Evolutionary conservation across 1,140 invertebrate genomes (phyloP).

Genomic region (Aethina tumida): DNA sequence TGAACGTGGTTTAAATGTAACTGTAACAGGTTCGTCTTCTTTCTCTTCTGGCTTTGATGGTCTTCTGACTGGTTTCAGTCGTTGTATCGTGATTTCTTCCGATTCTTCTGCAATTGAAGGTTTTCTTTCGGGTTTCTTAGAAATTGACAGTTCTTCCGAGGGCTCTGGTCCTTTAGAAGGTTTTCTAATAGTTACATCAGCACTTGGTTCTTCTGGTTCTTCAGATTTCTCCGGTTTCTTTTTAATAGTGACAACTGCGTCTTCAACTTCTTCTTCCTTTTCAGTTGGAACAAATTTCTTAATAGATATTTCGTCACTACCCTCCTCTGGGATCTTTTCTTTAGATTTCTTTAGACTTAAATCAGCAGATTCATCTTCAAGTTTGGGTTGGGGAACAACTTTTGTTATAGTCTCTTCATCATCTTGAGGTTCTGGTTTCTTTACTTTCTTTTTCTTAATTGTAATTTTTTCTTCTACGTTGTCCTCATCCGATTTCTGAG

Average conservation of each 20-base stretch:
- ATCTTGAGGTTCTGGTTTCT: slow-evolving; percentile 9
- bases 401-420: slow-evolving; percentile 17
- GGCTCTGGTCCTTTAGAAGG: slow-evolving; percentile 20
- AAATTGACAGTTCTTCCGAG: slow-evolving; percentile 36
- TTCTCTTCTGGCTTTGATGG: slow-evolving; percentile 57
- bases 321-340: slow-evolving; percentile 30
- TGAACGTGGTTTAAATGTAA: slow-evolving; percentile 60
- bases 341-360: slow-evolving; percentile 24
- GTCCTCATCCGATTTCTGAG: slow-evolving; percentile 13
- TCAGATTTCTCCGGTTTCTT: slow-evolving; percentile 39
- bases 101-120: slow-evolving; percentile 56
- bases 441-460: slow-evolving; percentile 10
- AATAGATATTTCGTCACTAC: slow-evolving; percentile 16
- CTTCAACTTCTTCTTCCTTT: slow-evolving; percentile 8
- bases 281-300: slow-evolving; percentile 38
- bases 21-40: slow-evolving; percentile 37
- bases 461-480: slow-evolving; percentile 4
- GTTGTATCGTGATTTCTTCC: slow-evolving; percentile 63
- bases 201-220: slow-evolving; percentile 23
- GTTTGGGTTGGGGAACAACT: slow-evolving; percentile 8
- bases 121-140: slow-evolving; percentile 37
- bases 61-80: slow-evolving; percentile 53
- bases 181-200: slow-evolving; percentile 17
- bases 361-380: slow-evolving; percentile 7
- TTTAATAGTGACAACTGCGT: slow-evolving; percentile 25